Evolutionary conservation across 2,113 vertebrate species (phyloP), one percentile per base, ranked within the genome.

Genomic region (Apeltes quadracus): DNA sequence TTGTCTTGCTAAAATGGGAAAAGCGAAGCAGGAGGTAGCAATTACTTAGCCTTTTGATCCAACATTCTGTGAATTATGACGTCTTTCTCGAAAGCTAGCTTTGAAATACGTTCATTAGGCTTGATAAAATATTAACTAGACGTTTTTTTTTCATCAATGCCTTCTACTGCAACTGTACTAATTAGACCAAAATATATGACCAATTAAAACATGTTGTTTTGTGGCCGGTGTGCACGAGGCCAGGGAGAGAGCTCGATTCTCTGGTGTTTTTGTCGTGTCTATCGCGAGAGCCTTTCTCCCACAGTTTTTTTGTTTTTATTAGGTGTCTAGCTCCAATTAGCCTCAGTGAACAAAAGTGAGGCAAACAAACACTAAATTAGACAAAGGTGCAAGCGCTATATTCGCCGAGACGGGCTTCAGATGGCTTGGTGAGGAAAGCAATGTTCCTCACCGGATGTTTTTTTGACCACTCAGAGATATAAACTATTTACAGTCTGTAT

Each of bases 291-390:
- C 71, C 54, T 84, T 89, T 89, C 82, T 89, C 85, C n/a, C 87
- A 92, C 84, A 88, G 81, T n/a, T n/a, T n/a, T n/a, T n/a, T n/a
- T n/a, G 85, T 87, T 89, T 91, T 89, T 84, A 93, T 92, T 87
- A 89, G 82, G 82, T 88, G 89, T 91, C 85, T 72, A 85, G 92
- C 91, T 93, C 88, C 91, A 91, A 91, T 92, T 82, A 92, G 65
- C 80, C 71, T 86, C 84, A 57, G 75, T 84, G 85, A 86, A 89
- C 72, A 81, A 85, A 88, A 88, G 74, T 66, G 76, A 74, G 65
- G 79, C 84, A 90, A 89, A 90, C 84, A 92, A 91, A 91, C 78
- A 86, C 89, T 78, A 86, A 86, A 93, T 91, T 90, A 91, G 81
- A 81, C 79, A 84, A 89, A 90, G 82, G 85, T 86, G 81, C 88